Evolutionary conservation across 2,797 vertebrate species (phyloP).

Genomic region (Sitta carolinensis): DNA sequence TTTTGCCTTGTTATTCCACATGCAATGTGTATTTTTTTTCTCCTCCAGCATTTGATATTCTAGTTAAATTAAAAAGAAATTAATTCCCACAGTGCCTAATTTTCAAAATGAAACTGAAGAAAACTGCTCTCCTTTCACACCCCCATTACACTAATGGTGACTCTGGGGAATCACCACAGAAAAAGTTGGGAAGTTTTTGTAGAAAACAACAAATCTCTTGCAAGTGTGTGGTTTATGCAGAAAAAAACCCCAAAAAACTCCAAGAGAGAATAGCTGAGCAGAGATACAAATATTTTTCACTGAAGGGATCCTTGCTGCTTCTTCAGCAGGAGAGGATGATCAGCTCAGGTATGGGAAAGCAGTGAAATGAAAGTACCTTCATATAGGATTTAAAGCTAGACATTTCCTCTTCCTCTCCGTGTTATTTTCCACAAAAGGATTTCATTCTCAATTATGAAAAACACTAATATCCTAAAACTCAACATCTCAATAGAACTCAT

Average conservation of each 20-base stretch:
- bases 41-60: conserved; percentile 50
- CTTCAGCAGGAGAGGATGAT: background rate
- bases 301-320: background rate
- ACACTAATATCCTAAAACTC: background rate
- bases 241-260: background rate
- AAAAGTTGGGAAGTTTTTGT: conserved; percentile 11
- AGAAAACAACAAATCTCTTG: conserved; percentile 16
- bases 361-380: background rate
- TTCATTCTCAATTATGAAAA: background rate
- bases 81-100: conserved; percentile 52
- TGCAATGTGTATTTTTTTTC: background rate
- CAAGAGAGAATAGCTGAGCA: background rate
- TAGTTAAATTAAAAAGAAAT: conserved; percentile 48
- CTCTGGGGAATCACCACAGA: conserved; percentile 26
- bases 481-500: background rate
- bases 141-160: conserved; percentile 26
- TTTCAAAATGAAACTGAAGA: conserved; percentile 57
- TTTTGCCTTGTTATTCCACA: background rate
- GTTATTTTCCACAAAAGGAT: background rate
- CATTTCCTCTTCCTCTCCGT: background rate
- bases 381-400: background rate
- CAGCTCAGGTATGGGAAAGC: background rate
- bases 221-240: background rate
- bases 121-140: background rate
- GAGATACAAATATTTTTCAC: background rate